phyloP scores from a whole-genome alignment of 2,888 invertebrate species.

The Dioctria rufipes region DNA sequence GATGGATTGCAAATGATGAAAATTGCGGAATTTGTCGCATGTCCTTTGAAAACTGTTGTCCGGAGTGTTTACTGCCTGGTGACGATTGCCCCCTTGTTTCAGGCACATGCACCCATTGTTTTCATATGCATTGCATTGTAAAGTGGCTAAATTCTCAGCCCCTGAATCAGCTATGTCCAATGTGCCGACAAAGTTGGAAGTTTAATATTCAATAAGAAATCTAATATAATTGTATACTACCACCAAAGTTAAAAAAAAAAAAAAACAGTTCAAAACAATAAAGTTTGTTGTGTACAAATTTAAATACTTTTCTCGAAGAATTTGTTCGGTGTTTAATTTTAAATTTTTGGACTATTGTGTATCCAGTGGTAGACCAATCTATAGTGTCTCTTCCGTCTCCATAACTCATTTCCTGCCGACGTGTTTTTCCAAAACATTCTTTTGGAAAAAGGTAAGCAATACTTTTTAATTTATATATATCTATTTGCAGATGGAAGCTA shows the following conservation, averaged over 20 bases:
- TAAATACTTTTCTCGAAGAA: too few species aligned
- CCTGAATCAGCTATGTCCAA: constrained; percentile 89
- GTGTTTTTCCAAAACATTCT: too few species aligned
- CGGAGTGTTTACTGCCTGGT: constrained; percentile 97
- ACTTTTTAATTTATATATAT: too few species aligned
- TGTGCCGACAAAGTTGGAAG: constrained; percentile 99
- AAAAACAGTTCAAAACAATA: not conserved
- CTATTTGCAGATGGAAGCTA: too few species aligned
- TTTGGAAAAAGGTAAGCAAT: too few species aligned
- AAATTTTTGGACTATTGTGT: too few species aligned
- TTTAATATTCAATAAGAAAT: constrained; percentile 83
- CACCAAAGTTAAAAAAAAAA: not conserved
- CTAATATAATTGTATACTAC: not conserved
- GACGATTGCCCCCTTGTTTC: constrained; percentile 99
- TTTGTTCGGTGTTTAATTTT: too few species aligned
- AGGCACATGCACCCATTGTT: constrained; percentile 99
- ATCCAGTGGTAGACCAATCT: too few species aligned
- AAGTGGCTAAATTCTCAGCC: constrained; percentile 98
- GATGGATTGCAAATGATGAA: constrained; percentile 99
- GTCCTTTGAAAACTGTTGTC: constrained; percentile 98
- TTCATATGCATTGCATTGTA: constrained; percentile 99
- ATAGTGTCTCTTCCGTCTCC: too few species aligned
- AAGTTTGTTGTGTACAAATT: too few species aligned
- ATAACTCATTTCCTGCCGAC: too few species aligned
- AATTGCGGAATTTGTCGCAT: constrained; percentile 99